Evolutionary conservation across 2,888 invertebrate genomes (phyloP), one percentile per base, ranked within the genome.

Genomic region (Pandemis heparana): DNA sequence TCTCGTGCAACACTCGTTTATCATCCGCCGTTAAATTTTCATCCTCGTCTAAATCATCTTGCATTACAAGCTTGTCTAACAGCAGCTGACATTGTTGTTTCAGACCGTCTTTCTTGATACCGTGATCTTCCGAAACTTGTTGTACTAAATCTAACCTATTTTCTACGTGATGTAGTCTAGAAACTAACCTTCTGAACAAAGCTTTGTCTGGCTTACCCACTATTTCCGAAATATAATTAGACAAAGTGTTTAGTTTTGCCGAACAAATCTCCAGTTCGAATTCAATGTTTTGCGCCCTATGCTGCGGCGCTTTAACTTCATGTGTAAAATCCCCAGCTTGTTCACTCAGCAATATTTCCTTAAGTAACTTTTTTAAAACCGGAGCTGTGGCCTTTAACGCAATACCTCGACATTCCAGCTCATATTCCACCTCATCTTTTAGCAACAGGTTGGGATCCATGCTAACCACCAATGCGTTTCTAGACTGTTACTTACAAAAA

Each of bases 141-240:
- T 23, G 2, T 10, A 56, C 0, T 23, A 56, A 56, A 10, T 56
- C 56, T 56, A 56, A 23, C 9, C 56, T 56, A 23, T 56, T 56
- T 10, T 56, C 9, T 6, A 65, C 53, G 39, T 65, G 65, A 51
- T 65, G 51, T 10, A 65, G 38, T n/a, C 65, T 51, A 8, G 66
- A 66, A 14, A 66, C 39, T 12, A 66, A 41, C 5, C 66, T 14
- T 23, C 10, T 66, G 12, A 66, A 66, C 18, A 56, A n/a, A 0
- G 12, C 6, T 41, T 41, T 66, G 41, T 65, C 65, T 16, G 65
- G 65, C 39, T 39, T 65, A 1, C 65, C 65, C 5, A 53, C 53
- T 39, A 65, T 41, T 12, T 66, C 66, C 12, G 56, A 6, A 41
- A 66, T 41, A 14, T 66, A 66, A 23, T 41, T 66, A 1, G 66